Evolutionary conservation across 2,797 vertebrate genomes (phyloP).

Genomic region (Paratrypauchen microcephalus): DNA sequence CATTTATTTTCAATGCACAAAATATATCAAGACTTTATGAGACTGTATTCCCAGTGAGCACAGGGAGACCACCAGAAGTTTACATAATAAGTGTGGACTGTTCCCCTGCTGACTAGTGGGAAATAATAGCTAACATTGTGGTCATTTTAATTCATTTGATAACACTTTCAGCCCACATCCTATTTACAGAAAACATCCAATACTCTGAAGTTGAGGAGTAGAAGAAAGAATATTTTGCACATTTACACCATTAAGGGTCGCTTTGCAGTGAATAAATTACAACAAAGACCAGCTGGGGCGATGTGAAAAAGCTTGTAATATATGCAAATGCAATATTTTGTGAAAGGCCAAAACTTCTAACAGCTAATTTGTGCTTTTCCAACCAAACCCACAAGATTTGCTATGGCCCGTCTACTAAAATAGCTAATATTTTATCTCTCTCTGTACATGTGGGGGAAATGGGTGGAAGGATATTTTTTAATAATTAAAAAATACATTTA

Average conservation of each 20-base stretch:
- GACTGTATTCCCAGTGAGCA: neutral
- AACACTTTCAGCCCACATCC: slow-evolving; percentile 13
- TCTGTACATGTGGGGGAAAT: neutral
- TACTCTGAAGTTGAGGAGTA: slow-evolving; percentile 19
- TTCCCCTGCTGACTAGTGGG: slow-evolving; percentile 4
- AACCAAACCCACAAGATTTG: neutral
- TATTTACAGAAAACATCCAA: neutral
- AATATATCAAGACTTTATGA: neutral
- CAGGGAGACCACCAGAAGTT: neutral
- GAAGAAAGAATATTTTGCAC: slow-evolving; percentile 34
- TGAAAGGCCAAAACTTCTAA: slow-evolving; percentile 39
- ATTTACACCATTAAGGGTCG: slow-evolving; percentile 13
- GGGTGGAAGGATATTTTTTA: too few relatives aligned
- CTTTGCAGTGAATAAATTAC: slow-evolving; percentile 30
- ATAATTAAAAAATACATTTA: neutral
- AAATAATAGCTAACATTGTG: neutral
- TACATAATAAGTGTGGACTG: neutral
- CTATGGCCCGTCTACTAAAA: neutral
- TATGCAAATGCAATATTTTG: slow-evolving; percentile 34
- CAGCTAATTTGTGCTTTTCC: slow-evolving; percentile 22
- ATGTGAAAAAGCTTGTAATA: slow-evolving; percentile 42
- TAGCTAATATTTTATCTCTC: neutral
- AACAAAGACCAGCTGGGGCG: slow-evolving; percentile 18
- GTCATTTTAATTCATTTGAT: slow-evolving; percentile 2
- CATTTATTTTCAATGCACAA: neutral